A percentile compares a stretch with the other conserved stretches of the same genome.
phyloP scores from a whole-genome alignment of 2,888 invertebrate species.

The Apodemia duryi region DNA sequence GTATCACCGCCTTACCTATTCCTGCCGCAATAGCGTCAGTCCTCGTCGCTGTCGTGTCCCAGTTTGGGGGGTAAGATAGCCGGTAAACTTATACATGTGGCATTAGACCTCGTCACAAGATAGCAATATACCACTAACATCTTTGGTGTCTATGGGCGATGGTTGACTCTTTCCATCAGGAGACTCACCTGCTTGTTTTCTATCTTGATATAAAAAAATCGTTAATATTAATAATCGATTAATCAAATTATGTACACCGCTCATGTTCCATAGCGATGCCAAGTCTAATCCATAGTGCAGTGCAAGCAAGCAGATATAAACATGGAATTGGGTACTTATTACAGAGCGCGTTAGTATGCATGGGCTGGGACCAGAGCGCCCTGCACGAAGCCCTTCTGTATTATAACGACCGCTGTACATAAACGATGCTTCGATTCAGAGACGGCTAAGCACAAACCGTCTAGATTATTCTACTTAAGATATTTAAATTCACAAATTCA shows the following conservation, averaged over 20 bases:
- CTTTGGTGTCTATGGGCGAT: too few relatives aligned
- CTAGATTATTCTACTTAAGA: not conserved
- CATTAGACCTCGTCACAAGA: too few relatives aligned
- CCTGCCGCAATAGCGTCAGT: too few relatives aligned
- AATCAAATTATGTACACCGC: not conserved
- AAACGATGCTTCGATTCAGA: slow-evolving; percentile 63
- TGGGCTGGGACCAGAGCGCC: slow-evolving; percentile 62
- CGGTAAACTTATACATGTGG: too few relatives aligned
- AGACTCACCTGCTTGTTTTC: too few relatives aligned
- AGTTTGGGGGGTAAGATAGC: too few relatives aligned
- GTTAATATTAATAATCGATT: not conserved
- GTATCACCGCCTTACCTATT: too few relatives aligned
- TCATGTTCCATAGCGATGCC: slow-evolving; percentile 11
- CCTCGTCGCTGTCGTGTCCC: too few relatives aligned
- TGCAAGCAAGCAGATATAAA: slow-evolving; percentile 45
- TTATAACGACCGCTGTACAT: slow-evolving; percentile 50
- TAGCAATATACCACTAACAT: too few relatives aligned
- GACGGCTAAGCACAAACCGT: slow-evolving; percentile 28
- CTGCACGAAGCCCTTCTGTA: slow-evolving; percentile 52
- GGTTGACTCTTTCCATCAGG: too few relatives aligned
- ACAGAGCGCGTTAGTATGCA: slow-evolving; percentile 72
- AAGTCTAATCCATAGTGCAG: slow-evolving; percentile 9
- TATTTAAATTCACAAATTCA: not conserved
- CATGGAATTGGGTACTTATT: slow-evolving; percentile 69
- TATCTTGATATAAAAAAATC: not conserved